Base-by-base conservation (phyloP, 2,888 invertebrate genomes). In the Torymus tubicola region DNA sequence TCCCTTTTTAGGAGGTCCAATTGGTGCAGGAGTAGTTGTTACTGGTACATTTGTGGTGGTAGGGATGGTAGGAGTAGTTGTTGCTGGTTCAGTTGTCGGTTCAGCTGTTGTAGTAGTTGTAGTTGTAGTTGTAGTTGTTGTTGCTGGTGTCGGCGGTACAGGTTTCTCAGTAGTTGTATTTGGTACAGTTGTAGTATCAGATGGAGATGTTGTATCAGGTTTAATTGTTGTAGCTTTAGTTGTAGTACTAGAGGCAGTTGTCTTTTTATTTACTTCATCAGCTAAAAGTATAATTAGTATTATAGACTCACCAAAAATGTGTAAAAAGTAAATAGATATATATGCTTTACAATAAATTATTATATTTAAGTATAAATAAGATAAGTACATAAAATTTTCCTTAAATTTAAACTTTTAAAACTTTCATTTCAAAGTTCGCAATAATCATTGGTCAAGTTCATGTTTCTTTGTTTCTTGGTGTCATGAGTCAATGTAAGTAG, bases 1-100 rank as follows among this genome's bases (percentile, higher is more conserved):
- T 60, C 92, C 93, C 68, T 90, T 87, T 63, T 85, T 84, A 11
- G 92, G 91, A 42, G 42, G 42, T 42, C 42, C 42, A 0, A 88
- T 85, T 12, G 87, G 86, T 57, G 84, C 84, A 1, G 88, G 86
- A 31, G 86, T 78, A 55, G 88, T 85, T 31, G 83, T 72, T 11
- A 84, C 42, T 13, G 87, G 84, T 2, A 86, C 78, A n/a, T 89
- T 87, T 55, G 89, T 87, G 2, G 90, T 84, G 21, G 90, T 83
- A 13, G 90, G 86, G 52, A 89, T 85, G 1, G 89, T 84, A 8
- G 90, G 83, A 1, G 87, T 82, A 42, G 86, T 91, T 84, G 91
- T 88, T 84, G 86, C 91, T 78, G 86, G 85, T 81, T 88, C 91
- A 87, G 88, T 85, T 80, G 91, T 91, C 85, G 10, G 80, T 3